Evolutionary conservation across 2,888 invertebrate genomes (phyloP).

Genomic region (Drosophila mimica): DNA sequence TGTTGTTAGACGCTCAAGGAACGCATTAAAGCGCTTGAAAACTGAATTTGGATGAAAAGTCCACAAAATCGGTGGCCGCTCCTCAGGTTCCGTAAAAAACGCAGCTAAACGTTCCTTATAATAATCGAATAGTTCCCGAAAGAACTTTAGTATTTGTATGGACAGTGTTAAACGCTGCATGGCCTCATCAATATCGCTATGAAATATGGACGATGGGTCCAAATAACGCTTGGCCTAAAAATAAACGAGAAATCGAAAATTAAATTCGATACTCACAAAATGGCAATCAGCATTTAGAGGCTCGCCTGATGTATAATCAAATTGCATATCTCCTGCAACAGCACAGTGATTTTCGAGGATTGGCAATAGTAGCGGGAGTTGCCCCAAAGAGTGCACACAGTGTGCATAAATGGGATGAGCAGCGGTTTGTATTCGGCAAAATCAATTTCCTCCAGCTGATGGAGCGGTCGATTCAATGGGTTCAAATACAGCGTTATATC

Average conservation of each 20-base stretch:
- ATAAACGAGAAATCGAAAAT: conserved; percentile 63
- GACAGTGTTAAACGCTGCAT: conserved; percentile 91
- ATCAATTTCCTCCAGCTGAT: conserved; percentile 92
- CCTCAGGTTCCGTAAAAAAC: conserved; percentile 88
- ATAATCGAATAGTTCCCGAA: conserved; percentile 88
- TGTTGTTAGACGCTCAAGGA: conserved; percentile 90
- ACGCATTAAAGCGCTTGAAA: conserved; percentile 91
- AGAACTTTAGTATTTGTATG: conserved; percentile 88
- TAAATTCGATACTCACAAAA: neutral
- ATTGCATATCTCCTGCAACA: conserved; percentile 96
- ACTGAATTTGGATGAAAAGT: conserved; percentile 93
- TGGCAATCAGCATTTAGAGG: neutral
- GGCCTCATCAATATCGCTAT: conserved; percentile 97
- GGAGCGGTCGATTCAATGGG: conserved; percentile 92
- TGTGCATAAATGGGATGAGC: conserved; percentile 92
- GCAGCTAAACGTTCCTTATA: conserved; percentile 89
- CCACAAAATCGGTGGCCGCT: conserved; percentile 87
- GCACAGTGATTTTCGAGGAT: conserved; percentile 93
- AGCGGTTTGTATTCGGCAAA: conserved; percentile 92
- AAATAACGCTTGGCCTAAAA: conserved; percentile 93
- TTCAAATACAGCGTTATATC: conserved; percentile 95
- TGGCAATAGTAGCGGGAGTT: conserved; percentile 96
- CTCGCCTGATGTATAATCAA: conserved; percentile 93
- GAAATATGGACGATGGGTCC: conserved; percentile 96
- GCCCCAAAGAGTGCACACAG: conserved; percentile 95